Percentiles rank a stretch among this genome's conserved stretches.
Conservation (phyloP, 2,888 invertebrate genomes). For the Dasypolia templi region DNA sequence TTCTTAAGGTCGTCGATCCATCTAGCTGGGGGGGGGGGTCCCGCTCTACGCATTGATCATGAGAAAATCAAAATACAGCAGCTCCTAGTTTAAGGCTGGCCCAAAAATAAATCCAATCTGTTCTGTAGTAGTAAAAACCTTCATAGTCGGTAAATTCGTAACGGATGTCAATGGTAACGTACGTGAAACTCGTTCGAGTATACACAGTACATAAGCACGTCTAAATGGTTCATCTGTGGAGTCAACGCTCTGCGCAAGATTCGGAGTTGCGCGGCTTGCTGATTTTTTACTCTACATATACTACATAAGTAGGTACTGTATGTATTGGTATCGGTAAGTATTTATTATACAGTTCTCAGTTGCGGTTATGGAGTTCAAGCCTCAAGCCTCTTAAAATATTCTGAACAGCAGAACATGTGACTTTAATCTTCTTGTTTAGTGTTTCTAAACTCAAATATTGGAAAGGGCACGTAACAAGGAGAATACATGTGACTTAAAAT, state of each 20-base stretch:
- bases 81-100: background rate
- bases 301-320: slow-evolving; percentile 10
- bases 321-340: slow-evolving; percentile 13
- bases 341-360: slow-evolving; percentile 12
- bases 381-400: background rate
- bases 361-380: slow-evolving; percentile 19
- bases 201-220: slow-evolving; percentile 72
- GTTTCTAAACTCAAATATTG: background rate
- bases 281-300: slow-evolving; percentile 72
- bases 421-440: background rate
- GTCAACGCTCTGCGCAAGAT: slow-evolving; percentile 83
- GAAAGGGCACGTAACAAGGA: too few species aligned
- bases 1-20: background rate
- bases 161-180: slow-evolving; percentile 73
- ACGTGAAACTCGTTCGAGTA: slow-evolving; percentile 80
- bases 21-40: background rate
- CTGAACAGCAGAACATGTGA: background rate
- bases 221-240: slow-evolving; percentile 84
- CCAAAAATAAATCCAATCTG: too few species aligned
- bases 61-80: background rate
- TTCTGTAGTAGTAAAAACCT: background rate
- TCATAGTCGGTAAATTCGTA: background rate
- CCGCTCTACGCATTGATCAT: background rate
- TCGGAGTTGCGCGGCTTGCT: slow-evolving; percentile 77
- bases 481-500: background rate